A percentile compares a stretch with the other conserved stretches of the same genome.
Evolutionary conservation across 2,113 vertebrate genomes (phyloP).

Genomic region (Archocentrus centrarchus): DNA sequence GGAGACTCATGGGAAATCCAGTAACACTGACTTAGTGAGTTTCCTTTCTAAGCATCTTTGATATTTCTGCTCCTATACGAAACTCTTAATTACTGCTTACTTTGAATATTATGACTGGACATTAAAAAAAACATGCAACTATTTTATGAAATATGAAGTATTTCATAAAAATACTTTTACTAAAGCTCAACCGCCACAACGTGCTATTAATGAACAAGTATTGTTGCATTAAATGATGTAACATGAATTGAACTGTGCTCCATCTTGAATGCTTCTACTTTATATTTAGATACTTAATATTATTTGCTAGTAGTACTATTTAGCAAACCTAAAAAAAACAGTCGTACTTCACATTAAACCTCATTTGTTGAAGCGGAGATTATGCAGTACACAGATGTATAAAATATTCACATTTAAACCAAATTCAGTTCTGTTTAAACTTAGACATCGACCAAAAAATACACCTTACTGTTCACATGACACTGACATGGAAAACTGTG

Average conservation of each 20-base stretch:
- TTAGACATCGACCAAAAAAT: neutral
- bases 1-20: conserved; percentile 4
- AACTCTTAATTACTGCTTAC: neutral
- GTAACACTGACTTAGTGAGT: neutral
- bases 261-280: neutral
- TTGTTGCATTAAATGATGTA: neutral
- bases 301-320: neutral
- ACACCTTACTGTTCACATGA: neutral
- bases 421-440: neutral
- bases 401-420: neutral
- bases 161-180: neutral
- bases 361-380: neutral
- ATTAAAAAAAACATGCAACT: neutral
- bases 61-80: neutral
- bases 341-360: neutral
- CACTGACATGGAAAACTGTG: neutral
- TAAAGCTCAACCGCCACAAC: neutral
- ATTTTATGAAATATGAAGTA: neutral
- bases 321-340: neutral
- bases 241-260: neutral
- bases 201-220: neutral
- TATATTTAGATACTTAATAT: neutral
- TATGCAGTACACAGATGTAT: neutral
- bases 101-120: neutral
- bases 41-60: neutral